phyloP scores from a whole-genome alignment of 1,140 invertebrate genomes.

The Lasaia peninsularis region DNA sequence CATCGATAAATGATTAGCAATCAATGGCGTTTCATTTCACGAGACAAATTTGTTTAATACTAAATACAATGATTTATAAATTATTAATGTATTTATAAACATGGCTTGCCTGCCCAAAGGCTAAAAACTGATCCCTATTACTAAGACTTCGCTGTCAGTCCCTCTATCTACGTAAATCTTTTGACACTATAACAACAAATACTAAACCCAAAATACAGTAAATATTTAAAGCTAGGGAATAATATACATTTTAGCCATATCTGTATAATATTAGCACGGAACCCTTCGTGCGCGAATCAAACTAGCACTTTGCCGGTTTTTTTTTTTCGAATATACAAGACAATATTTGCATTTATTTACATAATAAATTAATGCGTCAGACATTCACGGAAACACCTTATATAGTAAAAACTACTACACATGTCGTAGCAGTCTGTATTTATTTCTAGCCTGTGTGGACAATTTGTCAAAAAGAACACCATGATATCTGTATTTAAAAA shows the following conservation, averaged over 20 bases:
- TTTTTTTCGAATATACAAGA: conserved; percentile 2
- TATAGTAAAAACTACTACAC: neutral
- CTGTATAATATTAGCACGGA: too few species aligned
- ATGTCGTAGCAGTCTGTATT: neutral
- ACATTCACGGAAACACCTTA: neutral
- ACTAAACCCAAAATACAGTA: too few species aligned
- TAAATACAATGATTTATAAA: conserved; percentile 24
- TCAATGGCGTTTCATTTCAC: conserved; percentile 24
- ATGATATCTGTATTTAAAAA: neutral
- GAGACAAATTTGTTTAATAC: conserved; percentile 25
- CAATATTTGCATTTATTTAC: conserved; percentile 2
- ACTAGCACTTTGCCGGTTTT: too few species aligned
- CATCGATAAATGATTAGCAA: conserved; percentile 41
- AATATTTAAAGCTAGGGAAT: too few species aligned
- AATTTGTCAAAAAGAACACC: neutral
- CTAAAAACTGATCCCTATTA: too few species aligned
- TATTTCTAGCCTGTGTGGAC: neutral
- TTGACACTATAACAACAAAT: too few species aligned
- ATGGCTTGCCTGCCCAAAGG: too few species aligned
- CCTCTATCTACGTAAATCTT: too few species aligned
- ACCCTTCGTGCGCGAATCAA: too few species aligned
- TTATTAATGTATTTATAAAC: conserved; percentile 19
- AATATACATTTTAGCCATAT: too few species aligned
- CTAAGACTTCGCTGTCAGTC: too few species aligned
- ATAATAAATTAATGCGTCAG: neutral